Conservation (phyloP, 2,888 invertebrate genomes). For the Ypsolopha scabrella region DNA sequence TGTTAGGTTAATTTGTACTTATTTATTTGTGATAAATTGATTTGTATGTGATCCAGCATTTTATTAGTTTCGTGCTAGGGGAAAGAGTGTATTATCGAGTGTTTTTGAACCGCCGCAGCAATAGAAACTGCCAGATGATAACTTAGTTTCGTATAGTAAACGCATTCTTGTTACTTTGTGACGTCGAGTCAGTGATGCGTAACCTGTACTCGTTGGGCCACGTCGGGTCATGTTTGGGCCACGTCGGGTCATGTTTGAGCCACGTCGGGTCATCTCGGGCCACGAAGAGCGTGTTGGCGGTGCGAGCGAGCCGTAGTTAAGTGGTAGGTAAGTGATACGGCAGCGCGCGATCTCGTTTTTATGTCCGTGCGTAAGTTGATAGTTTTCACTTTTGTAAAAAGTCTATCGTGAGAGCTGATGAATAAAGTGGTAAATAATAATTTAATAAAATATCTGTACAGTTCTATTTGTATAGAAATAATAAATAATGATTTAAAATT, state of each 20-base stretch:
- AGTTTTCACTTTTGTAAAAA: constrained; percentile 73
- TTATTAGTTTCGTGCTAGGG: constrained; percentile 12
- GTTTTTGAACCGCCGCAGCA: constrained; percentile 6
- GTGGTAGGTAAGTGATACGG: constrained; percentile 8
- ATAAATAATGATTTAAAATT: constrained; percentile 69
- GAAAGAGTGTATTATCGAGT: constrained; percentile 23
- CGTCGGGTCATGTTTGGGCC: neutral
- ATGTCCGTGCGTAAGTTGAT: constrained; percentile 60
- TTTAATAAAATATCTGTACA: constrained; percentile 72
- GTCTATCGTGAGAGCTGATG: constrained; percentile 65
- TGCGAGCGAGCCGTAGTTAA: neutral
- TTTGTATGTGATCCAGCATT: constrained; percentile 6
- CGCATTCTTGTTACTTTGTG: neutral
- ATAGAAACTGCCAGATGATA: constrained; percentile 6
- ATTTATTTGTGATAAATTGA: constrained; percentile 40
- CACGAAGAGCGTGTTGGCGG: constrained; percentile 9
- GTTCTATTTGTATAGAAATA: constrained; percentile 74
- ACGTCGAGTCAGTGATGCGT: neutral
- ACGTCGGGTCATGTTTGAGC: neutral
- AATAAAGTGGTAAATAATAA: constrained; percentile 64
- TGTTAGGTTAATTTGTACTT: constrained; percentile 44
- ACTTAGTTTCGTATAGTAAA: neutral
- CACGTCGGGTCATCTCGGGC: neutral
- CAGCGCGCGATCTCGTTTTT: constrained; percentile 52
- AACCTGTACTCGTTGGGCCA: neutral